These are phyloP conservation scores for Adela reaumurella DNA, from an alignment of 2,888 invertebrate species.

Conservation along the genomic window DNA sequence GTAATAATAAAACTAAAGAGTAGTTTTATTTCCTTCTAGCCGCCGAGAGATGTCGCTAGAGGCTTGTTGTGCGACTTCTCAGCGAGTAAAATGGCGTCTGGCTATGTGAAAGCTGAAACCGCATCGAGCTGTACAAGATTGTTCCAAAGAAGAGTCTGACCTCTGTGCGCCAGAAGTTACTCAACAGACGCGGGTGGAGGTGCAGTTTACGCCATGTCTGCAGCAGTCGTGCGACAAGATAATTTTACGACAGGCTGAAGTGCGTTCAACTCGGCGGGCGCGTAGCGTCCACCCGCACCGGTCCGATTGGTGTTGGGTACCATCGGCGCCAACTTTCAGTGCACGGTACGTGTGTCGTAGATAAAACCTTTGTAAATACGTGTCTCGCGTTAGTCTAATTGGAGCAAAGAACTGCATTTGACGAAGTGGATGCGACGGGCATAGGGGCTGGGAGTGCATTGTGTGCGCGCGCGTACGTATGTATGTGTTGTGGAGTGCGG, in stretches of 20 bases:
- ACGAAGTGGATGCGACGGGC: background rate
- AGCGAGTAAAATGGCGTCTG: slow-evolving; percentile 64
- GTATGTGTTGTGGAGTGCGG: background rate
- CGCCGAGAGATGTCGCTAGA: slow-evolving; percentile 56
- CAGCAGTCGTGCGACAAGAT: background rate
- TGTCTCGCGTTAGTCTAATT: background rate
- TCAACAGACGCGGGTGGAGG: background rate
- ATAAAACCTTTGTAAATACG: background rate
- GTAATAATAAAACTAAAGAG: background rate
- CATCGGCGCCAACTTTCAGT: background rate
- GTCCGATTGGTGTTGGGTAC: background rate
- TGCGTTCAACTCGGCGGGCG: background rate
- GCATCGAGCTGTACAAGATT: slow-evolving; percentile 25
- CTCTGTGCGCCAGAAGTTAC: background rate
- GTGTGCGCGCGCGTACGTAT: background rate
- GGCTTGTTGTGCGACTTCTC: slow-evolving; percentile 60
- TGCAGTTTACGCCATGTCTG: background rate
- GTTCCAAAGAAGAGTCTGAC: background rate
- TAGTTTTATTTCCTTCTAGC: background rate
- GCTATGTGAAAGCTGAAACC: slow-evolving; percentile 65
- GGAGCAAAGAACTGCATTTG: background rate
- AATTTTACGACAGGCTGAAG: background rate
- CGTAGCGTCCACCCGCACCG: background rate
- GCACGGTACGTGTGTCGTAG: background rate
- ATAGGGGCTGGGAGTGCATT: background rate